A percentile compares a stretch with the other conserved stretches of the same genome.
These are phyloP conservation scores for Bradypodion pumilum DNA, from an alignment of 2,797 vertebrate species.

Conservation along the genomic window DNA sequence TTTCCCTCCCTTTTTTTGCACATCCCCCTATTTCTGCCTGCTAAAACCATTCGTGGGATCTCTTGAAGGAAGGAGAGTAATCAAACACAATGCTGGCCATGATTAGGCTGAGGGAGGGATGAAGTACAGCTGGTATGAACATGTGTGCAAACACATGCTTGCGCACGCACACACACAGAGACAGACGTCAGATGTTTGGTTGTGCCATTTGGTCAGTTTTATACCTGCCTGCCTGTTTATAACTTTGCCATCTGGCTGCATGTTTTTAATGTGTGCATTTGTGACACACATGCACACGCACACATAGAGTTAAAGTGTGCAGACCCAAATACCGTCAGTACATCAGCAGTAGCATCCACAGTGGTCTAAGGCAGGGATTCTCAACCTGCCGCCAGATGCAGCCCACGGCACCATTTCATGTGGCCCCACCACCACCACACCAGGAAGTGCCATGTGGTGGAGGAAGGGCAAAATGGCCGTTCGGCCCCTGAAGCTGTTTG, in stretches of 20 bases:
- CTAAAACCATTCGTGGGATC: not conserved
- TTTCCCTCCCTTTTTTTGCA: not conserved
- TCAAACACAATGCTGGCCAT: not conserved
- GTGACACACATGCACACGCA: no score
- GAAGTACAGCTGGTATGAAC: not conserved
- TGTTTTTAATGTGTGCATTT: not conserved
- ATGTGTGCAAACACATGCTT: not conserved
- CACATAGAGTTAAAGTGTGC: not conserved
- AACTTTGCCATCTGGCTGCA: not conserved
- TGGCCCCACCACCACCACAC: no score
- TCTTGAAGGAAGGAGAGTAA: not conserved
- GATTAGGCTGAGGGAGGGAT: not conserved
- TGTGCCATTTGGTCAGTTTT: constrained; percentile 1
- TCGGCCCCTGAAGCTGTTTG: no score
- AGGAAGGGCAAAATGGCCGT: no score
- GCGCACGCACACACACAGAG: not conserved
- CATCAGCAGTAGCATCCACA: not conserved
- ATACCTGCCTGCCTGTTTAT: not conserved
- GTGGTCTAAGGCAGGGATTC: no score
- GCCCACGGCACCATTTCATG: no score
- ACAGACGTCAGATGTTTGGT: not conserved
- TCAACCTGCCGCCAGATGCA: no score
- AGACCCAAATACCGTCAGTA: no score
- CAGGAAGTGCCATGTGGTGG: no score
- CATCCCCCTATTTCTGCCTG: not conserved